Base-by-base conservation (phyloP, 2,888 invertebrate genomes). In the Noctua pronuba region DNA sequence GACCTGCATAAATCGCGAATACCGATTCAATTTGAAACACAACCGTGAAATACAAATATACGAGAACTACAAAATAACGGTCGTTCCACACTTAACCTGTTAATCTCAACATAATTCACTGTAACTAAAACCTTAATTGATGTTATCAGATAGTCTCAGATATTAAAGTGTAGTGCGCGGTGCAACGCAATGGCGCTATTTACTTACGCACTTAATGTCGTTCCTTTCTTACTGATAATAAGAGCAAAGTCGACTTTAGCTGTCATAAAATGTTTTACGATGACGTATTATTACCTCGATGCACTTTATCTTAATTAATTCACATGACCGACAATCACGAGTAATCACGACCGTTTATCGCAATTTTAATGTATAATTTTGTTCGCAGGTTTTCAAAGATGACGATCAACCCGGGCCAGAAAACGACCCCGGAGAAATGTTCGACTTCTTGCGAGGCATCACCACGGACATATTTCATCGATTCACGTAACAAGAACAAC, bases 391-490 rank as follows among this genome's bases (percentile, higher is more conserved):
- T 82, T 82, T 82, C 83, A 88, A 65, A 77, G 91, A 89, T 88
- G 91, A 91, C 73, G 90, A 89, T 73, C 88, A 82, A 73, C 86
- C 81, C 60, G 93, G 93, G 46, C 85, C 83, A 70, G 94, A 93
- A 73, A 90, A 82, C 80, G 95, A 95, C 38, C 85, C 90, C 78
- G 94, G 88, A 21, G 96, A 96, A 87, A 92, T 96, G 88, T 93
- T 96, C 71, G 95, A 94, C 84, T 96, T 94, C 91, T 89, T 96
- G 52, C 92, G 92, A 82, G 96, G 95, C 86, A 92, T 96, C 92
- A 96, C 96, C 72, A 94, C 95, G 65, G 96, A 96, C 87, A 92
- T 96, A 82, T 87, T 96, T 67, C 94, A 96, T 71, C 93, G 94
- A 86, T 96, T 96, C 86, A 86, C 94, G 77, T 95, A 94, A 91